Evolutionary conservation across 1,140 invertebrate species (phyloP).

Genomic region (Brachionus sp.): DNA sequence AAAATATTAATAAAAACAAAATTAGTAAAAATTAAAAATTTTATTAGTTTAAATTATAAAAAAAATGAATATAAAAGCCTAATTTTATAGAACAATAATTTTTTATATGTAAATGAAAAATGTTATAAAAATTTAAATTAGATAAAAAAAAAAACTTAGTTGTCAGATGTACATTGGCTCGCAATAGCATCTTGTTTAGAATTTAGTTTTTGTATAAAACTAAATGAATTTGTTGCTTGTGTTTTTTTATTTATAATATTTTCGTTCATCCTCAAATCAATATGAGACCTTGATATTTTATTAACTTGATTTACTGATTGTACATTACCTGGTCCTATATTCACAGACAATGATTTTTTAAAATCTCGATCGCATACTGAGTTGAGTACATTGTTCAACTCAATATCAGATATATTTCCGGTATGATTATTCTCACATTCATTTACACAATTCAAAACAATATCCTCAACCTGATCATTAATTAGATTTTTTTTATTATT

Average conservation of each 20-base stretch:
- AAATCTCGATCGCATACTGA: not conserved
- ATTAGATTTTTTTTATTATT: not conserved
- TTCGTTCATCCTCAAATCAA: not conserved
- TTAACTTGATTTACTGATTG: not conserved
- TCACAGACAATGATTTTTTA: slow-evolving; percentile 15
- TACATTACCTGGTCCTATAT: not conserved
- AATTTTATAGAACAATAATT: not conserved
- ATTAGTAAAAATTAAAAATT: no score
- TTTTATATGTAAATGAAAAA: not conserved
- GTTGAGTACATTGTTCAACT: not conserved
- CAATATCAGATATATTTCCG: not conserved
- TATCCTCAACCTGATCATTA: not conserved
- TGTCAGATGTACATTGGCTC: not conserved
- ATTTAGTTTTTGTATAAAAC: slow-evolving; percentile 40
- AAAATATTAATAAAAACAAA: no score
- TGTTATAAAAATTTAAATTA: slow-evolving; percentile 1
- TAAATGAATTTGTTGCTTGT: not conserved
- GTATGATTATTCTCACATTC: not conserved
- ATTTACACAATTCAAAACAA: not conserved
- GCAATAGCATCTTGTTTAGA: not conserved
- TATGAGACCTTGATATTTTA: not conserved
- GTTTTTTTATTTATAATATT: not conserved
- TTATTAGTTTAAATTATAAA: no score
- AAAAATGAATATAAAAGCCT: not conserved
- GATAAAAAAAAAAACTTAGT: slow-evolving; percentile 41